Conservation (phyloP, 2,888 invertebrate species). For the Phoronis australis region DNA sequence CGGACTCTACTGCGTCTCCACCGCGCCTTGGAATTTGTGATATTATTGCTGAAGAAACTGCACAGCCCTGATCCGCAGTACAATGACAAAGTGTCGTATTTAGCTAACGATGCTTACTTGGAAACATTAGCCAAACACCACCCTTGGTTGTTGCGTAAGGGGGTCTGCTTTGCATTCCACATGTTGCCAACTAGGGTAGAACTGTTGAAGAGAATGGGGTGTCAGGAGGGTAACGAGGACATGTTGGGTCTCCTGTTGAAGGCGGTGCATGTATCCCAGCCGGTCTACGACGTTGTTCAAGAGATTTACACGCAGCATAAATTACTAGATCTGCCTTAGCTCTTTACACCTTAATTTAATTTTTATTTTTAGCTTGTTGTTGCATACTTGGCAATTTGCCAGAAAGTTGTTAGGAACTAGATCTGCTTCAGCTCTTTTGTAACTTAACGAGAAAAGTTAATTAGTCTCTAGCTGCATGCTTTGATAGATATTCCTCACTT, state of each 20-base stretch:
- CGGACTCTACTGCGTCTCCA: slow-evolving; percentile 81
- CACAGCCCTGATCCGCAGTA: slow-evolving; percentile 27
- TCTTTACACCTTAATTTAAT: too few relatives aligned
- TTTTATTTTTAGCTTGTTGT: too few relatives aligned
- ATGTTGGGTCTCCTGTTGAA: neutral
- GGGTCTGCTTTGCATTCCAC: slow-evolving; percentile 76
- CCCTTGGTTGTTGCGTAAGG: slow-evolving; percentile 65
- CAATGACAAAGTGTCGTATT: slow-evolving; percentile 35
- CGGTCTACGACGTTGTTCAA: slow-evolving; percentile 16
- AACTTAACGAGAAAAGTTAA: too few relatives aligned
- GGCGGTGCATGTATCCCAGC: neutral
- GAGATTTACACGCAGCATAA: slow-evolving; percentile 11
- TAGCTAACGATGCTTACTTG: slow-evolving; percentile 75
- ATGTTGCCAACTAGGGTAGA: slow-evolving; percentile 70
- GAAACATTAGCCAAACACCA: slow-evolving; percentile 79
- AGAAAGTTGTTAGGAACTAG: too few relatives aligned
- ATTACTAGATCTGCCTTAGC: slow-evolving; percentile 13
- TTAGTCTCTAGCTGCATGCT: too few relatives aligned
- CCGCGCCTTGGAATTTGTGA: slow-evolving; percentile 84
- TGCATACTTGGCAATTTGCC: too few relatives aligned
- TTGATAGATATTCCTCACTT: too few relatives aligned
- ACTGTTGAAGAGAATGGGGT: slow-evolving; percentile 53
- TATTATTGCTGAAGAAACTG: slow-evolving; percentile 70
- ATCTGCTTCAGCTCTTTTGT: too few relatives aligned
- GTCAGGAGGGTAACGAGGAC: neutral